phyloP scores from a whole-genome alignment of 2,113 vertebrate genomes.

The Rynchops niger region DNA sequence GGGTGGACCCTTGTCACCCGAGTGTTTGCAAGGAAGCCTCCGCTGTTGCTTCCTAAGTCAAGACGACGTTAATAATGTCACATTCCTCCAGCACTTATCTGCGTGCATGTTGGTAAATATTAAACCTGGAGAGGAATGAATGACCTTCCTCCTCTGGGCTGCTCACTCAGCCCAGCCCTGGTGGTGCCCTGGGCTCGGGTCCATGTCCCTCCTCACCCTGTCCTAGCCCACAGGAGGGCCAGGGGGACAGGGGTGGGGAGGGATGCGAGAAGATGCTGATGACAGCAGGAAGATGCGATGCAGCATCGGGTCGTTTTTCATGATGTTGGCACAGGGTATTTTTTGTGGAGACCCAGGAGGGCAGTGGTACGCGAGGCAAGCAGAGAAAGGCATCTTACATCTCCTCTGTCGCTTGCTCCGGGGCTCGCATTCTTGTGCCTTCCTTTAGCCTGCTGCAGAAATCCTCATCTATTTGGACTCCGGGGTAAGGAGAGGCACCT shows the following conservation, averaged over 20 bases:
- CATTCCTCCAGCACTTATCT: constrained; percentile 33
- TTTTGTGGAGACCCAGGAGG: background rate
- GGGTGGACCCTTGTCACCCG: background rate
- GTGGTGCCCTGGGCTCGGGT: background rate
- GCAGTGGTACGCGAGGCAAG: background rate
- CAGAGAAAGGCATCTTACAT: constrained; percentile 78
- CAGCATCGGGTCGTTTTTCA: background rate
- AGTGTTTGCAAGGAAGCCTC: background rate
- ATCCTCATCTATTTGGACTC: constrained; percentile 91
- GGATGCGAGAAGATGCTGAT: background rate
- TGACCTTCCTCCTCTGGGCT: background rate
- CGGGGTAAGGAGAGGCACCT: constrained; percentile 94
- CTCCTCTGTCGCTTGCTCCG: constrained; percentile 87
- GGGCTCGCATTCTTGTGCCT: constrained; percentile 90
- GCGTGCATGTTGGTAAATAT: background rate
- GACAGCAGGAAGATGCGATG: background rate
- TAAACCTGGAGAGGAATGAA: background rate
- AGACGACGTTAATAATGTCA: background rate
- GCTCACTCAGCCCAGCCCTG: background rate
- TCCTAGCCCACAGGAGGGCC: background rate
- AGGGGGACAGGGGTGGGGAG: background rate
- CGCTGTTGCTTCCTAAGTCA: background rate
- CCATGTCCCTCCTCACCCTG: background rate
- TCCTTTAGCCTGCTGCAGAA: constrained; percentile 91
- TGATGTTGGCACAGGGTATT: background rate